phyloP scores from a whole-genome alignment of 2,888 invertebrate species.

The Bimastos eiseni region DNA sequence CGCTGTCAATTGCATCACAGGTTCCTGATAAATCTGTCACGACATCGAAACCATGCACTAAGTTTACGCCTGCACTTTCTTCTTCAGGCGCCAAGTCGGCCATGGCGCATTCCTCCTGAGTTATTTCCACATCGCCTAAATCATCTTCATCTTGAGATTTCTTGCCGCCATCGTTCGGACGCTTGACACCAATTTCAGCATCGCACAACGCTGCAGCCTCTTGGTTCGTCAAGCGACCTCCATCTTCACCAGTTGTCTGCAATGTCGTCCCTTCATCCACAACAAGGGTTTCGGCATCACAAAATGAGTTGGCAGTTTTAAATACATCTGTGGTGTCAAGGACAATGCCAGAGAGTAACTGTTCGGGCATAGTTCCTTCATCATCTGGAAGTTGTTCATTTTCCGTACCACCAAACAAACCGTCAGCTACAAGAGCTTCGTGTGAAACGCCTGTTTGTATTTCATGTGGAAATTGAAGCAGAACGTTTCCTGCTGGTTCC shows the following conservation, averaged over 20 bases:
- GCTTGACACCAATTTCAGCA: not conserved
- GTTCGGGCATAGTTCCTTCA: not conserved
- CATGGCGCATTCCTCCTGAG: not conserved
- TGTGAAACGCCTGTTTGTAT: not conserved
- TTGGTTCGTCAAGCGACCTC: not conserved
- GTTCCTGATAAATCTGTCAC: not conserved
- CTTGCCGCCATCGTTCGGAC: not conserved
- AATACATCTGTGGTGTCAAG: not conserved
- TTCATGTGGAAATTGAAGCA: not conserved
- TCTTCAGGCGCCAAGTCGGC: not conserved
- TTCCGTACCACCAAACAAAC: not conserved
- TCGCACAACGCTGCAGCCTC: not conserved
- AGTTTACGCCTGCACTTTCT: not conserved
- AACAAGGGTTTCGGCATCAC: not conserved
- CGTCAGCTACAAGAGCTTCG: not conserved
- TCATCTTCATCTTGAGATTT: not conserved
- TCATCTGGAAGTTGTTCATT: not conserved
- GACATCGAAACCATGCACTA: not conserved
- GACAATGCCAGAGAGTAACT: not conserved
- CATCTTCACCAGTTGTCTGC: not conserved
- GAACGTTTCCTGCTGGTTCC: not conserved
- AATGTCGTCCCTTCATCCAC: not conserved
- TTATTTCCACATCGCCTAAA: not conserved
- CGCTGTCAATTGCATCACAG: not conserved
- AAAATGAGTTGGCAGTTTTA: not conserved